Conservation (phyloP, 2,888 invertebrate genomes). For the Dicyrtoma fusca region DNA sequence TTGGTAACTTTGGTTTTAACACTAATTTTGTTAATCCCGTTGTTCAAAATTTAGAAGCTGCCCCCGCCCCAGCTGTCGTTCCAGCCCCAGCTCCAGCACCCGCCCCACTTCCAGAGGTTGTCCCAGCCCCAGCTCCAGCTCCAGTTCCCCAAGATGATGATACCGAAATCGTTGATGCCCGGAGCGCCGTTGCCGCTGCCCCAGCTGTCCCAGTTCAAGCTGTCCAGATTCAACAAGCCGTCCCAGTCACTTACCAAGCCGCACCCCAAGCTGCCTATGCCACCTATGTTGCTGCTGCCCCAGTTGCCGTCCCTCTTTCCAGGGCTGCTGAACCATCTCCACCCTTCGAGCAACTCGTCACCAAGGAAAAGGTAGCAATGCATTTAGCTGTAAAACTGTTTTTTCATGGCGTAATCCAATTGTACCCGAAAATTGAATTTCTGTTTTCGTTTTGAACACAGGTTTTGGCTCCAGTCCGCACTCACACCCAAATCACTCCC, state of each 20-base stretch:
- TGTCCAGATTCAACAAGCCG: not conserved
- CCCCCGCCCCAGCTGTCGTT: conserved; percentile 6
- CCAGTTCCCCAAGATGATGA: conserved; percentile 16
- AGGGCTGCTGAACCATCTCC: no score
- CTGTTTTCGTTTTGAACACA: conserved; percentile 25
- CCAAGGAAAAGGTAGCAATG: conserved; percentile 51
- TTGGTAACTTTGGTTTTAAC: conserved; percentile 5
- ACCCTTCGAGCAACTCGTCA: conserved; percentile 51
- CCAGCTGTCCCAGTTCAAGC: conserved; percentile 22
- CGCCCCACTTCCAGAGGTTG: conserved; percentile 30
- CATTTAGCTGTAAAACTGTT: no score
- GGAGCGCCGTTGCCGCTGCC: not conserved
- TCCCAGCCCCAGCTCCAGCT: conserved; percentile 31
- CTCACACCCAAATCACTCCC: conserved; percentile 59
- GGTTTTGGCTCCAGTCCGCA: conserved; percentile 59
- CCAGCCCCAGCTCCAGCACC: conserved; percentile 33
- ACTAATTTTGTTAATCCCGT: not conserved
- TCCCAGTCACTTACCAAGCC: conserved; percentile 20
- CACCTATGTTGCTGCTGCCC: conserved; percentile 16
- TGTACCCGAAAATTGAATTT: conserved; percentile 4
- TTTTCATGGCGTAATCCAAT: no score
- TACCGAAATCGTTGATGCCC: conserved; percentile 22
- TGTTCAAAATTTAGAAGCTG: not conserved
- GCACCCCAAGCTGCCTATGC: conserved; percentile 30
- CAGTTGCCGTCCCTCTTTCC: not conserved